Percentiles rank a stretch among this genome's conserved stretches.
Evolutionary conservation across 2,888 invertebrate species (phyloP).

Genomic region (Eudasyphora cyanicolor): DNA sequence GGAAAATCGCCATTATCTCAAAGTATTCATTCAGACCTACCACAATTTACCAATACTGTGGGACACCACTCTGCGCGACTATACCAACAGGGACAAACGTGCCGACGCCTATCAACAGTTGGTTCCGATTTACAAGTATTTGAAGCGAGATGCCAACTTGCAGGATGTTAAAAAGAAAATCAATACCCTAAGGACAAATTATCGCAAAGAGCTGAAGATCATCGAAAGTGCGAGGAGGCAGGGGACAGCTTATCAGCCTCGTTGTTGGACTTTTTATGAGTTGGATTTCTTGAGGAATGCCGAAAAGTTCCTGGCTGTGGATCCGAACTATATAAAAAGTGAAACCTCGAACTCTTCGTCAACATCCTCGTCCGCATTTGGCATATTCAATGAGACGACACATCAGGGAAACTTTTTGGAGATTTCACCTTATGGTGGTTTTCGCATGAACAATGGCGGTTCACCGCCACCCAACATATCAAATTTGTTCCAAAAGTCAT

Average conservation of each 20-base stretch:
- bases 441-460: slow-evolving; percentile 60
- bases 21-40: slow-evolving; percentile 76
- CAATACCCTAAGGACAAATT: slow-evolving; percentile 77
- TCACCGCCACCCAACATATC: slow-evolving; percentile 72
- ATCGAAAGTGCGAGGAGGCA: slow-evolving; percentile 74
- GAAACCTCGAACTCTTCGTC: slow-evolving; percentile 66
- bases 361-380: slow-evolving; percentile 66
- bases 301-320: slow-evolving; percentile 75
- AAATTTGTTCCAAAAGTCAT: slow-evolving; percentile 77
- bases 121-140: slow-evolving; percentile 74
- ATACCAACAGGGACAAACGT: slow-evolving; percentile 77
- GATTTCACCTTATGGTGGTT: slow-evolving; percentile 64
- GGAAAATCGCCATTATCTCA: slow-evolving; percentile 75
- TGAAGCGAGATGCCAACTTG: slow-evolving; percentile 77
- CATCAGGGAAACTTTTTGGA: slow-evolving; percentile 71
- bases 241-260: slow-evolving; percentile 74
- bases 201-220: slow-evolving; percentile 77
- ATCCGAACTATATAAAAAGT: slow-evolving; percentile 67
- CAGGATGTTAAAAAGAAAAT: slow-evolving; percentile 79
- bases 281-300: slow-evolving; percentile 76
- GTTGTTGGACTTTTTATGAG: slow-evolving; percentile 77
- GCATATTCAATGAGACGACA: slow-evolving; percentile 71
- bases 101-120: slow-evolving; percentile 75
- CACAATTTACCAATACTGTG: slow-evolving; percentile 76
- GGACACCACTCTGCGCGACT: slow-evolving; percentile 77